phyloP scores from a whole-genome alignment of 2,113 vertebrate genomes.

The Tragelaphus scriptus region DNA sequence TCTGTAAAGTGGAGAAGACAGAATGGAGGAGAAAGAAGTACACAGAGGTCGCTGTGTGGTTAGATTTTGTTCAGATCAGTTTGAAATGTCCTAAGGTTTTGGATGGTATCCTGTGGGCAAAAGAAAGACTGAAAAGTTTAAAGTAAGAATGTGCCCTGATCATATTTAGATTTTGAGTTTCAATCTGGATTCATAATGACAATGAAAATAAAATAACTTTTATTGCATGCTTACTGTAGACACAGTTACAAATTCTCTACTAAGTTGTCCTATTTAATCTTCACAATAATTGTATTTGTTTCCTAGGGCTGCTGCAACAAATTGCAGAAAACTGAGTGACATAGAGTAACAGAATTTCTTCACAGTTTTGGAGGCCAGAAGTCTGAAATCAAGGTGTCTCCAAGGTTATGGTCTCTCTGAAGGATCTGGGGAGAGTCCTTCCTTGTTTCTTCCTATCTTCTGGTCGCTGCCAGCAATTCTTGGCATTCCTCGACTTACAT shows the following conservation, averaged over 20 bases:
- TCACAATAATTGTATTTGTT: not conserved
- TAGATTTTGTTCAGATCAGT: not conserved
- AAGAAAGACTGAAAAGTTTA: not conserved
- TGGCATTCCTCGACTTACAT: not conserved
- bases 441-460: not conserved
- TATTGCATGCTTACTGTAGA: not conserved
- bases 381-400: not conserved
- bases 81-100: not conserved
- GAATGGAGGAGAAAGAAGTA: not conserved
- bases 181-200: not conserved
- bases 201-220: not conserved
- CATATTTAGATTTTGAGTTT: not conserved
- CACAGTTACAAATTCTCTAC: not conserved
- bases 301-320: not conserved
- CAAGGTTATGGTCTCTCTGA: not conserved
- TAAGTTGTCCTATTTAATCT: not conserved
- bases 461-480: not conserved
- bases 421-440: not conserved
- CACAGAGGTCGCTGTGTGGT: not conserved
- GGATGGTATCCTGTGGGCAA: accelerated
- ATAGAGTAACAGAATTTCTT: not conserved
- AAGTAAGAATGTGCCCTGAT: not conserved
- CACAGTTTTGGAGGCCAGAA: not conserved
- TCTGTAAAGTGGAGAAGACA: not conserved
- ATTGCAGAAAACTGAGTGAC: not conserved